phyloP scores from a whole-genome alignment of 2,113 vertebrate species.

The Corythaixoides concolor region DNA sequence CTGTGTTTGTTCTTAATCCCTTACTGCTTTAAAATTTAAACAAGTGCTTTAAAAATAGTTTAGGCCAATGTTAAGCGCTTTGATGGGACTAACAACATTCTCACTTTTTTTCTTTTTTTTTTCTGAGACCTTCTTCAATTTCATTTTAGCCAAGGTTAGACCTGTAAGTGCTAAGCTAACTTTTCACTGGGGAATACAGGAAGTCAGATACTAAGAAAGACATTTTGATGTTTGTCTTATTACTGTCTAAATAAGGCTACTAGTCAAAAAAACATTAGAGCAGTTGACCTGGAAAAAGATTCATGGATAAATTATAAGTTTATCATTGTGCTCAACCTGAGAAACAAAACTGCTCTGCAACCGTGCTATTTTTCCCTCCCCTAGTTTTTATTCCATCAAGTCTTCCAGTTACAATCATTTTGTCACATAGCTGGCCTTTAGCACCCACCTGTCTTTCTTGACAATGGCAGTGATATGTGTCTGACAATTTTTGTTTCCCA shows the following conservation, averaged over 20 bases:
- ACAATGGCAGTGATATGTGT: neutral
- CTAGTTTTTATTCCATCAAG: neutral
- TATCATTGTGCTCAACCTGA: neutral
- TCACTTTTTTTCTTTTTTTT: neutral
- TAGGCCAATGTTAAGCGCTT: neutral
- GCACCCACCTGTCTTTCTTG: neutral
- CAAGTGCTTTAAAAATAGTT: conserved; percentile 59
- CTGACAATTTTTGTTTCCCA: neutral
- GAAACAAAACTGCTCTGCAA: neutral
- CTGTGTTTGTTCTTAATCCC: conserved; percentile 48
- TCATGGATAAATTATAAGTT: neutral
- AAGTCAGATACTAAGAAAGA: neutral
- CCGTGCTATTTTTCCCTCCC: neutral
- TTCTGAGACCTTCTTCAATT: neutral
- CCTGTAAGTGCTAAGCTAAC: neutral
- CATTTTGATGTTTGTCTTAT: neutral
- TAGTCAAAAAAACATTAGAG: neutral
- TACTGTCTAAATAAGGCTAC: neutral
- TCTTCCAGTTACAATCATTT: neutral
- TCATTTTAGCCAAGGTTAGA: neutral
- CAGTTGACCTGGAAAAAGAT: neutral
- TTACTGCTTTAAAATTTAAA: conserved; percentile 51
- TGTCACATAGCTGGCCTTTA: neutral
- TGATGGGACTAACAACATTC: neutral
- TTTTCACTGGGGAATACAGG: neutral